phyloP scores from a whole-genome alignment of 2,113 vertebrate genomes.

The Paedocypris sp. region DNA sequence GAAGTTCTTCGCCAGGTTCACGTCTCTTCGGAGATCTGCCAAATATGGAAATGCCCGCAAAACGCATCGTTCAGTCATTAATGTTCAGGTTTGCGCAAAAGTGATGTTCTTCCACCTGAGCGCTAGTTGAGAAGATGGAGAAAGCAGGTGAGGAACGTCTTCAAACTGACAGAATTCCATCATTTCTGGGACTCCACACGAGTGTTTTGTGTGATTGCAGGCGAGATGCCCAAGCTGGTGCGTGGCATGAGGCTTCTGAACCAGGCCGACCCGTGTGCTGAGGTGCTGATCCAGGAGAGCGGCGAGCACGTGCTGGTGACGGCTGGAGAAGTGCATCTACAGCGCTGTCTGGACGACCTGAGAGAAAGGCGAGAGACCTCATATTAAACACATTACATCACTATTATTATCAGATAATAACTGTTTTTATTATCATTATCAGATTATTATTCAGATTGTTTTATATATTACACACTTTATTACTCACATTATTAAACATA shows the following conservation, averaged over 20 bases:
- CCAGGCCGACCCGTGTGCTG: slow-evolving; percentile 90
- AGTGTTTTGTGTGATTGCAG: slow-evolving; percentile 46
- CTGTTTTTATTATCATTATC: too few relatives aligned
- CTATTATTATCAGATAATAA: too few relatives aligned
- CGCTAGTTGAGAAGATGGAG: too few relatives aligned
- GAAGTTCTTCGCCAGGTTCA: too few relatives aligned
- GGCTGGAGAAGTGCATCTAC: slow-evolving; percentile 92
- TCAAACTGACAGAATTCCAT: neutral
- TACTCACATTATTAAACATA: too few relatives aligned
- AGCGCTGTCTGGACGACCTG: slow-evolving; percentile 92
- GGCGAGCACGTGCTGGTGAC: slow-evolving; percentile 94
- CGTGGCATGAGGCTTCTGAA: slow-evolving; percentile 90
- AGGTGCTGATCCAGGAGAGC: slow-evolving; percentile 90
- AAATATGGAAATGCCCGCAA: too few relatives aligned
- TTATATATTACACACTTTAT: too few relatives aligned
- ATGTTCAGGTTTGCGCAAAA: too few relatives aligned
- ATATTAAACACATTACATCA: neutral
- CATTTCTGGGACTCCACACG: neutral
- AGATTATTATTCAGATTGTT: too few relatives aligned
- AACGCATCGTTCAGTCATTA: too few relatives aligned
- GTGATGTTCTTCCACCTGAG: too few relatives aligned
- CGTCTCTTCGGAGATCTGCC: too few relatives aligned
- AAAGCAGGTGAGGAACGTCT: neutral
- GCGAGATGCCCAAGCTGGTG: slow-evolving; percentile 91
- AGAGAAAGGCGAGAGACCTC: slow-evolving; percentile 65